Evolutionary conservation across 2,797 vertebrate species (phyloP).

Genomic region (Gadopsis bispinosus): DNA sequence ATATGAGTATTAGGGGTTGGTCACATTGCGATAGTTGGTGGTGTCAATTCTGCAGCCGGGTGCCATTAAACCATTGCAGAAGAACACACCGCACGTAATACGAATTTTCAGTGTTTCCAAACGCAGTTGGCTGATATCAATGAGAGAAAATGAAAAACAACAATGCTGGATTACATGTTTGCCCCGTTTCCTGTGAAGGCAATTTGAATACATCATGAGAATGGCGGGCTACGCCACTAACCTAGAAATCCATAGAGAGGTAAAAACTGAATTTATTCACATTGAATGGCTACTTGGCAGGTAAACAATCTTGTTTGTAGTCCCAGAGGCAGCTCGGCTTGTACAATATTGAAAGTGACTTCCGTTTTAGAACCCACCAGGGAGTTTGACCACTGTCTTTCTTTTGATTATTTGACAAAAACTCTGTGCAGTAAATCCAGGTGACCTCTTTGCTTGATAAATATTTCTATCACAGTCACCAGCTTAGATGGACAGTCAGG

Average conservation of each 20-base stretch:
- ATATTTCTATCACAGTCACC: constrained; percentile 40
- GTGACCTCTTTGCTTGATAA: constrained; percentile 13
- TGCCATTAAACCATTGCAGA: not conserved
- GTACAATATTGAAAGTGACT: not conserved
- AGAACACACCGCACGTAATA: not conserved
- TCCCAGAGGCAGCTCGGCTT: not conserved
- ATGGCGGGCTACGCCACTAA: not conserved
- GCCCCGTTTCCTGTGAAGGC: not conserved
- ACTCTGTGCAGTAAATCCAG: constrained; percentile 12
- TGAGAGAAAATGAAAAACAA: not conserved
- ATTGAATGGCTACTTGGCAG: not conserved
- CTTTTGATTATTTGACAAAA: constrained; percentile 3
- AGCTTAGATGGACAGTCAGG: constrained; percentile 53
- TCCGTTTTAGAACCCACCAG: not conserved
- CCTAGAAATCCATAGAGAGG: not conserved
- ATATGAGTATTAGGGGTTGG: not conserved
- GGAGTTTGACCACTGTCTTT: constrained; percentile 22
- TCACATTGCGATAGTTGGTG: not conserved
- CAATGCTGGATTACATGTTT: not conserved
- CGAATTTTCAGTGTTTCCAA: not conserved
- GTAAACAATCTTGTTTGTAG: not conserved
- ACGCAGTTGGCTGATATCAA: not conserved
- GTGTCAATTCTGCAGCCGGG: not conserved
- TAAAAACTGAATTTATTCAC: not conserved
- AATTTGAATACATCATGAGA: not conserved